A percentile compares a stretch with the other conserved stretches of the same genome.
Evolutionary conservation across 1,140 invertebrate species (phyloP).

Genomic region (Musca domestica): DNA sequence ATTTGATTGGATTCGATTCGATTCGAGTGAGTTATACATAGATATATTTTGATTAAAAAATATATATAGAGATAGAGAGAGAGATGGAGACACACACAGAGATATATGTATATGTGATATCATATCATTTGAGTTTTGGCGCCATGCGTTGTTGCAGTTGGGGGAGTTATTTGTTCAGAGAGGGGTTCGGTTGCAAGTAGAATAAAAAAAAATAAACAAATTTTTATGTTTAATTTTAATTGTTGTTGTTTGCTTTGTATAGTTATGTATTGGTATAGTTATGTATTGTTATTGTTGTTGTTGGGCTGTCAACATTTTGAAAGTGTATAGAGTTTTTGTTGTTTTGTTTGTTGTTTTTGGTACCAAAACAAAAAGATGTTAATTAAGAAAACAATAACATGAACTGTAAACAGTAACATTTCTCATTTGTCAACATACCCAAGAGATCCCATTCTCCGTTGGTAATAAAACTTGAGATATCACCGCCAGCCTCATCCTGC

Average conservation of each 20-base stretch:
- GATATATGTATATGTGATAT: conserved; percentile 11
- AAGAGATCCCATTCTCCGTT: conserved; percentile 99
- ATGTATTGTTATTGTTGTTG: no score
- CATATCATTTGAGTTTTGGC: no score
- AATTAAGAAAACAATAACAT: neutral
- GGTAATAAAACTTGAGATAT: conserved; percentile 92
- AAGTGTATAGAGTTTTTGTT: conserved; percentile 1
- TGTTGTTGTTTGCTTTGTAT: neutral
- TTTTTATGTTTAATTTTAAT: no score
- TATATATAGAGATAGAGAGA: conserved; percentile 4
- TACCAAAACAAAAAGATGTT: neutral
- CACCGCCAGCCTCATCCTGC: conserved; percentile 84
- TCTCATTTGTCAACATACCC: conserved; percentile 64
- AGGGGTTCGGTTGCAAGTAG: no score
- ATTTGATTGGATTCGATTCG: neutral
- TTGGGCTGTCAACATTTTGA: neutral
- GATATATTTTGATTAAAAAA: neutral
- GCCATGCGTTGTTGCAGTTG: no score
- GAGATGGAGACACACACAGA: conserved; percentile 16
- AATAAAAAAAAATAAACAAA: no score
- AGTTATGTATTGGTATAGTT: no score
- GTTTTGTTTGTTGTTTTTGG: conserved; percentile 6
- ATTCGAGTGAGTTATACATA: neutral
- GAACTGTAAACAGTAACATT: neutral
- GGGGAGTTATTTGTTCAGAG: no score